Conservation (phyloP, 1,140 invertebrate species). For the Cotesia vestalis region DNA sequence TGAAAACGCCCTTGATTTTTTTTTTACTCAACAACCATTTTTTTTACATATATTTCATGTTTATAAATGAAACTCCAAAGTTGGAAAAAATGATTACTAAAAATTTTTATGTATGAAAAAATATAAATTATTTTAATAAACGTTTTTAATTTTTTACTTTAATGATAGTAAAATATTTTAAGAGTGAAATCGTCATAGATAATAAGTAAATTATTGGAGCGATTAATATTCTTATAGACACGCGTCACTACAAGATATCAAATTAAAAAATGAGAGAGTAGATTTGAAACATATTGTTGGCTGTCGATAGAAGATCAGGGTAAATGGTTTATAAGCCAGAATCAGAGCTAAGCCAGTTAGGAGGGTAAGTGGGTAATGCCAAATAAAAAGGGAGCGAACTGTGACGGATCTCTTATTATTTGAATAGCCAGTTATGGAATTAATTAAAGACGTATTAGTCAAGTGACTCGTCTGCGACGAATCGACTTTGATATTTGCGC, state of each 20-base stretch:
- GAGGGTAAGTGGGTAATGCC: not conserved
- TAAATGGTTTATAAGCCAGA: no score
- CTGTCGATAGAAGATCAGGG: not conserved
- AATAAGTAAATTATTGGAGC: no score
- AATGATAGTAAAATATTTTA: no score
- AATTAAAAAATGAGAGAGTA: constrained; percentile 11
- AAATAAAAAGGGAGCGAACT: constrained; percentile 23
- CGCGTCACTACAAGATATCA: no score
- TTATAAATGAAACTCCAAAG: not conserved
- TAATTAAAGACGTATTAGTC: constrained; percentile 39
- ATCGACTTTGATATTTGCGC: constrained; percentile 30
- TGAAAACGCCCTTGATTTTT: not conserved
- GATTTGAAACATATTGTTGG: constrained; percentile 28
- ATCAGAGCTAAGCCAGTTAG: no score
- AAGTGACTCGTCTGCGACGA: constrained; percentile 26
- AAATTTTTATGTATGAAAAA: no score
- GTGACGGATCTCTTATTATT: constrained; percentile 38
- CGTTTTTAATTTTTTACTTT: no score
- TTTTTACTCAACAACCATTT: not conserved
- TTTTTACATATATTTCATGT: not conserved
- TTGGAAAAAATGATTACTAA: not conserved
- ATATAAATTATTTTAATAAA: no score
- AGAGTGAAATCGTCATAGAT: no score
- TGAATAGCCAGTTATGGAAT: constrained; percentile 23
- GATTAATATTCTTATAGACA: no score